phyloP scores from a whole-genome alignment of 2,797 vertebrate genomes.

The Microctenopoma steveboyesi region DNA sequence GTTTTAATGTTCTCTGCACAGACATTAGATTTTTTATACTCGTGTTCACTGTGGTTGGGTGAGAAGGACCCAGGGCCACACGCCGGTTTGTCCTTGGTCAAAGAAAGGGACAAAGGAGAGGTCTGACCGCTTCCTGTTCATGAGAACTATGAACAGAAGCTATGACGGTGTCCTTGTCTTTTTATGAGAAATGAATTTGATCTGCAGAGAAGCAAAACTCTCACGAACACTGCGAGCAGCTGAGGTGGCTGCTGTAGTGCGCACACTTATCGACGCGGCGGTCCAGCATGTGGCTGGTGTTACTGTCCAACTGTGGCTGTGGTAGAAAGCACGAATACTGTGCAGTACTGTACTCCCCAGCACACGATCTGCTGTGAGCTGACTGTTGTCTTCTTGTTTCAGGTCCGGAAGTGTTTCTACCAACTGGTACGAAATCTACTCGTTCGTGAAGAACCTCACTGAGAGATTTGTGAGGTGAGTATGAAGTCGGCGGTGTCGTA shows the following conservation, averaged over 20 bases:
- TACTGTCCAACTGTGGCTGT: constrained; percentile 61
- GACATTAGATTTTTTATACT: too few species aligned
- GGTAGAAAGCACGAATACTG: constrained; percentile 52
- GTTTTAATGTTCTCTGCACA: constrained; percentile 76
- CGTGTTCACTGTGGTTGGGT: constrained; percentile 44
- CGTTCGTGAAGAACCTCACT: constrained; percentile 91
- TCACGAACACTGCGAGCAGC: constrained; percentile 49
- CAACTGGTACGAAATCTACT: constrained; percentile 92
- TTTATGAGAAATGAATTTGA: background rate
- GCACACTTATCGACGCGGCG: constrained; percentile 43
- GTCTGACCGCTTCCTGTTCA: too few species aligned
- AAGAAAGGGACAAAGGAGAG: too few species aligned
- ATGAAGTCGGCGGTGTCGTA: rapidly evolving
- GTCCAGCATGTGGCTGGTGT: constrained; percentile 64
- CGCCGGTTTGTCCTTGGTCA: constrained; percentile 38
- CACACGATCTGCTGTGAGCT: constrained; percentile 48
- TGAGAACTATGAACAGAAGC: too few species aligned
- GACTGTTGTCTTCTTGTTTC: constrained; percentile 51
- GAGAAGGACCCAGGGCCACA: constrained; percentile 24
- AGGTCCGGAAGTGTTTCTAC: constrained; percentile 91
- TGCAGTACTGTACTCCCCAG: constrained; percentile 53
- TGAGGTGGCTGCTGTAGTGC: constrained; percentile 42
- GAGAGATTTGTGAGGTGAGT: constrained; percentile 95
- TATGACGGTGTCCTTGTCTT: background rate
- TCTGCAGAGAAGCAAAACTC: constrained; percentile 20